A percentile compares a stretch with the other conserved stretches of the same genome.
phyloP scores from a whole-genome alignment of 2,113 vertebrate species.

The Acinonyx jubatus region DNA sequence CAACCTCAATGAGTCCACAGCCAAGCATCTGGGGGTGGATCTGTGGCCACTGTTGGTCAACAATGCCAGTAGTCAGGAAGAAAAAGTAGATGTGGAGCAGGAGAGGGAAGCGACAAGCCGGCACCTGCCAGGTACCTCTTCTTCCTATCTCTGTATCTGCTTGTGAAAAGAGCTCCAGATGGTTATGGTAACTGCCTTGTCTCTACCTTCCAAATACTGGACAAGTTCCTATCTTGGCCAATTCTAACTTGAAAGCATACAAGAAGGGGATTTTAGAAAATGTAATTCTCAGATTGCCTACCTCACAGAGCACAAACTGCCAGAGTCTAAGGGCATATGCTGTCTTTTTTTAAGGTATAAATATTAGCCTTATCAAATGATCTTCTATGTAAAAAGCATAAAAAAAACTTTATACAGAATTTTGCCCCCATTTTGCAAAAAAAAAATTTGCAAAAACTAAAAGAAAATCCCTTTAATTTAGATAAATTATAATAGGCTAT shows the following conservation, averaged over 20 bases:
- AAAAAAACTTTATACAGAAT: neutral
- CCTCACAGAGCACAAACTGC: neutral
- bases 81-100: neutral
- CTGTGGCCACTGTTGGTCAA: neutral
- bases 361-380: neutral
- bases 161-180: neutral
- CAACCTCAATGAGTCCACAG: neutral
- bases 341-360: neutral
- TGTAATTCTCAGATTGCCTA: neutral
- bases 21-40: neutral
- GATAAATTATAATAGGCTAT: neutral
- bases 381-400: neutral
- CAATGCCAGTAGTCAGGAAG: neutral
- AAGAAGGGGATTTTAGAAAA: neutral
- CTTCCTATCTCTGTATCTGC: neutral
- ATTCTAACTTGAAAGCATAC: neutral
- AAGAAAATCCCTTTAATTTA: conserved; percentile 18
- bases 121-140: neutral
- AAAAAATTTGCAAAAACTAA: neutral
- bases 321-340: neutral
- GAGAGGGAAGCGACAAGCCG: neutral
- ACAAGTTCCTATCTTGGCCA: neutral
- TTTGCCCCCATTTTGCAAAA: neutral
- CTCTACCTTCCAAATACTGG: neutral
- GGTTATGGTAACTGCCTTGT: neutral